A percentile compares a stretch with the other conserved stretches of the same genome.
These are phyloP conservation scores for Formica exsecta DNA, from an alignment of 1,140 invertebrate species.

Conservation along the genomic window DNA sequence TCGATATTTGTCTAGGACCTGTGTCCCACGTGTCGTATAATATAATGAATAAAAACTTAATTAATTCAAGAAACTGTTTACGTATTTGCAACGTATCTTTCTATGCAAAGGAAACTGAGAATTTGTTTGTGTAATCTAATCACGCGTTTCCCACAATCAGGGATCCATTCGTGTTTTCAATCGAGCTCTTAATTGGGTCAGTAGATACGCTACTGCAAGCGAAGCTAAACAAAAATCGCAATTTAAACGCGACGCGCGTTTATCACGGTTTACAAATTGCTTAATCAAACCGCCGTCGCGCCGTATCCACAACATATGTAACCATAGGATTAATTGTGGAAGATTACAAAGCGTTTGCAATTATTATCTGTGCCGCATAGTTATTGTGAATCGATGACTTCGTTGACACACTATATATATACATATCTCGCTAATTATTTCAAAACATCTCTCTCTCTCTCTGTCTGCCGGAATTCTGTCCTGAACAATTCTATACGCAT, in stretches of 20 bases:
- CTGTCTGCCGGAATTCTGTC: background rate
- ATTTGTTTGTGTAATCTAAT: background rate
- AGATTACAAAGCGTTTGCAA: constrained; percentile 17
- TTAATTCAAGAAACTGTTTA: constrained; percentile 4
- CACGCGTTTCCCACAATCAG: background rate
- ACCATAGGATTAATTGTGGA: constrained; percentile 24
- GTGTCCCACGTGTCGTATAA: background rate
- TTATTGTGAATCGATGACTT: constrained; percentile 29
- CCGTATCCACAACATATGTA: constrained; percentile 20
- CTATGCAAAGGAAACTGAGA: background rate
- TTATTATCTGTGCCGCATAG: constrained; percentile 9
- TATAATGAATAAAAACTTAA: background rate
- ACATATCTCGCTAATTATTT: constrained; percentile 23
- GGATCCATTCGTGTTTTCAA: background rate
- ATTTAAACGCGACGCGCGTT: background rate
- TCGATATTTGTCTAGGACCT: background rate
- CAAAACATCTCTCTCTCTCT: background rate
- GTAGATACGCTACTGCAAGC: background rate
- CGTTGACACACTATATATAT: background rate
- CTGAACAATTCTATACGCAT: constrained; percentile 2
- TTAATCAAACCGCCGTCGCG: constrained; percentile 29
- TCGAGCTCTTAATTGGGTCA: background rate
- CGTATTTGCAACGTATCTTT: background rate
- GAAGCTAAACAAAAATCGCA: constrained; percentile 16
- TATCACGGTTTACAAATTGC: constrained; percentile 33